Evolutionary conservation across 2,888 invertebrate species (phyloP).

Genomic region (Drosophila borealis): DNA sequence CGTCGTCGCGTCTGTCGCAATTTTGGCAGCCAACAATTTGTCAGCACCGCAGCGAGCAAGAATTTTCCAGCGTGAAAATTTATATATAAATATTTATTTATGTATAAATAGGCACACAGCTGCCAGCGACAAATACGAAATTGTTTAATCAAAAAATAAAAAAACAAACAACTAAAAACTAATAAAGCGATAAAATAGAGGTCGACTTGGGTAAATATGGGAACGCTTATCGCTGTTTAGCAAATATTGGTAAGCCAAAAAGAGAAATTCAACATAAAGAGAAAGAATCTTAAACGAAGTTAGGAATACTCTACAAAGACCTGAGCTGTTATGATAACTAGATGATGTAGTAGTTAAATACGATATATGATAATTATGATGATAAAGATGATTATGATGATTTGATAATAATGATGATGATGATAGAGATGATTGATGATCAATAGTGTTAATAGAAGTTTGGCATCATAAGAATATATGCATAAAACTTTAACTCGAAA

Average conservation of each 20-base stretch:
- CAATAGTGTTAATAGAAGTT: no score
- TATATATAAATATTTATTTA: slow-evolving; percentile 29
- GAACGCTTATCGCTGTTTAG: slow-evolving; percentile 20
- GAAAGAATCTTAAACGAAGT: not conserved
- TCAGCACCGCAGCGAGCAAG: slow-evolving; percentile 39
- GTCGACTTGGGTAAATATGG: slow-evolving; percentile 39
- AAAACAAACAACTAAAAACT: slow-evolving; percentile 17
- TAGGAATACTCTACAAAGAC: slow-evolving; percentile 8
- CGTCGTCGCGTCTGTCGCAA: slow-evolving; percentile 63
- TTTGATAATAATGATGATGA: no score
- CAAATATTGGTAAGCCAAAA: slow-evolving; percentile 34
- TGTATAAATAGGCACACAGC: slow-evolving; percentile 52
- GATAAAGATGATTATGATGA: not conserved
- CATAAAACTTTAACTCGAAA: no score
- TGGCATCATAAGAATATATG: no score
- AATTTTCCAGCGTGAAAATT: slow-evolving; percentile 53
- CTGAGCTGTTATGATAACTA: not conserved
- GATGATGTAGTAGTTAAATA: no score
- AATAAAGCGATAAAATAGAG: slow-evolving; percentile 53
- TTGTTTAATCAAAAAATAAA: slow-evolving; percentile 40
- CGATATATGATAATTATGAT: not conserved
- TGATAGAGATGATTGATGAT: no score
- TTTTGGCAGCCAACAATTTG: slow-evolving; percentile 71
- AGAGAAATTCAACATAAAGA: slow-evolving; percentile 9
- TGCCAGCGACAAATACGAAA: slow-evolving; percentile 39